Evolutionary conservation across 1,140 invertebrate genomes (phyloP).

Genomic region (Drosophila lini): DNA sequence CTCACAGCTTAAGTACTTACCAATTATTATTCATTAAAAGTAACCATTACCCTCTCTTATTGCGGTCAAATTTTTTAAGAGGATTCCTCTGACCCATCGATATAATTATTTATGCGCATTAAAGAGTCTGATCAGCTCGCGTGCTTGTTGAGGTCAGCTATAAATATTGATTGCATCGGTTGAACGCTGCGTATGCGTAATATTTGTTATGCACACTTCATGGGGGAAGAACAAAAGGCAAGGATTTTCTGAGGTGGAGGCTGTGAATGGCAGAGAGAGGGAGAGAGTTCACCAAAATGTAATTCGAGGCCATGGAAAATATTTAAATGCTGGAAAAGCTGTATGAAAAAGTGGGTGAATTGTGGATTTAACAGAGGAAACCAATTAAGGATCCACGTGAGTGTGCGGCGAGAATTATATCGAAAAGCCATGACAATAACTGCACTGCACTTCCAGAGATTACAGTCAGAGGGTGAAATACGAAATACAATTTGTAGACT

Average conservation of each 20-base stretch:
- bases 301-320: constrained; percentile 32
- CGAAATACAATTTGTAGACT: not conserved
- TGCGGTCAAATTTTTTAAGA: not conserved
- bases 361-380: constrained; percentile 33
- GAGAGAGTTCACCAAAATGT: constrained; percentile 30
- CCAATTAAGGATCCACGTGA: constrained; percentile 39
- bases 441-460: constrained; percentile 36
- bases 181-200: constrained; percentile 42
- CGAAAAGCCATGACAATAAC: constrained; percentile 50
- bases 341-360: constrained; percentile 13
- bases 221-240: constrained; percentile 22
- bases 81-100: constrained; percentile 6
- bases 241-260: constrained; percentile 5
- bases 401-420: constrained; percentile 17
- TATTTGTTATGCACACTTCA: constrained; percentile 41
- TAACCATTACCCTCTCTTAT: not conserved
- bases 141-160: constrained; percentile 42
- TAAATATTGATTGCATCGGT: constrained; percentile 56
- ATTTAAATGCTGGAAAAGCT: constrained; percentile 24
- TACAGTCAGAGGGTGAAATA: not conserved
- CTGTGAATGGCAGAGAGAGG: not conserved
- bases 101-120: constrained; percentile 40
- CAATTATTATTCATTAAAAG: constrained; percentile 4
- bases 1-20: not conserved
- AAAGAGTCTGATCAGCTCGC: constrained; percentile 30